Evolutionary conservation across 2,113 vertebrate species (phyloP), one percentile per base, ranked within the genome.

Genomic region (Odobenus rosmarus): DNA sequence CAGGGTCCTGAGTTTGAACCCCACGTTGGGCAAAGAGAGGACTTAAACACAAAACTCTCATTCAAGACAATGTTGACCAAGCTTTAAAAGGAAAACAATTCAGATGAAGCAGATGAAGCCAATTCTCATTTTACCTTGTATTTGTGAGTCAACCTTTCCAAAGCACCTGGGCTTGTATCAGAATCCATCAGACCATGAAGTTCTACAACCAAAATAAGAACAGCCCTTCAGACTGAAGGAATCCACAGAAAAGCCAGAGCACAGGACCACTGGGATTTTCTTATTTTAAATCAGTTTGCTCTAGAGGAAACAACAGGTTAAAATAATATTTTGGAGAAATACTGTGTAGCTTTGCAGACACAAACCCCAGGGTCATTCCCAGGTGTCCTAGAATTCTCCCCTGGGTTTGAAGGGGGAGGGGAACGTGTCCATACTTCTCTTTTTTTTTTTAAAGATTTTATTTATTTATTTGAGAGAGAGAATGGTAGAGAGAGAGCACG

Each of bases 111-210:
- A 3, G 42, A 51, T 0, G 31, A 6, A 23, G 26, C 49, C 15
- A 2, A 11, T 2, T 2, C 1, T 64, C 0, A 21, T 77, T 57
- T 98, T 98, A 99, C 99, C 99, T 98, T 99, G 95, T 99, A 99
- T 96, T 98, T 99, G 77, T 19, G 96, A 64, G 99, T 97, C 95
- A 99, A 97, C 92, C 97, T 98, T 72, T 99, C 99, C 96, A 99
- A 1, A 4, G 67, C 90, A 90, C 97, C 98, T 33, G 97, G 13
- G 49, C 55, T 96, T 95, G 77, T 84, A 76, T 62, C 82, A 72
- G 95, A 90, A 49, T 81, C 96, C 84, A 97, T 86, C 33, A 21
- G 39, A 69, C 71, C n/a, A 49, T 53, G 5, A 33, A 11, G 46
- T 6, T 96, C 92, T 88, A 18, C 69, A 67, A 10, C 36, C 69